A percentile compares a stretch with the other conserved stretches of the same genome.
These are phyloP conservation scores for Eudasyphora cyanicolor DNA, from an alignment of 2,888 invertebrate genomes.

Conservation along the genomic window DNA sequence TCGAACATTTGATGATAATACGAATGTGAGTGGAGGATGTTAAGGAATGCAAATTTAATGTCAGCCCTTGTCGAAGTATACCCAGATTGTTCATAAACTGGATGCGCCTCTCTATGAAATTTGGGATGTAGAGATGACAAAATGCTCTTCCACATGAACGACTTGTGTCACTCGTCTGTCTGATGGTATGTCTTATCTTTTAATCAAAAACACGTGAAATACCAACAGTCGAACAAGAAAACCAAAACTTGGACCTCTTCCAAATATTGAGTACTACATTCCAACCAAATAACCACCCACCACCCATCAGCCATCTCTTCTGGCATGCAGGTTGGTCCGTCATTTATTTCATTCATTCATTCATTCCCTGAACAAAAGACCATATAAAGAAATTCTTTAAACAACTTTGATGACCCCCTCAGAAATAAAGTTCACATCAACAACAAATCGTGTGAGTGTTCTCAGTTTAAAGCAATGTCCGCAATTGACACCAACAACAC, in stretches of 20 bases:
- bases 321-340: background rate
- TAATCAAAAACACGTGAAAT: background rate
- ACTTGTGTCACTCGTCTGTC: background rate
- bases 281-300: background rate
- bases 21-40: background rate
- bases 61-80: background rate
- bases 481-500: background rate
- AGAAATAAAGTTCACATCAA: background rate
- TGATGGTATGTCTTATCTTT: background rate
- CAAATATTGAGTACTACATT: background rate
- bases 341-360: background rate
- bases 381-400: background rate
- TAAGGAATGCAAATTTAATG: background rate
- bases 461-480: background rate
- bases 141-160: no score
- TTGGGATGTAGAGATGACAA: no score
- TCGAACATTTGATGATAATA: background rate
- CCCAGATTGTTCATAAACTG: no score
- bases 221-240: background rate
- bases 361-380: background rate
- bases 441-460: background rate
- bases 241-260: background rate
- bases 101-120: no score
- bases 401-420: constrained; percentile 10
- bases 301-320: background rate